Evolutionary conservation across 2,888 invertebrate species (phyloP), one percentile per base, ranked within the genome.

Genomic region (Synanthedon tipuliformis): DNA sequence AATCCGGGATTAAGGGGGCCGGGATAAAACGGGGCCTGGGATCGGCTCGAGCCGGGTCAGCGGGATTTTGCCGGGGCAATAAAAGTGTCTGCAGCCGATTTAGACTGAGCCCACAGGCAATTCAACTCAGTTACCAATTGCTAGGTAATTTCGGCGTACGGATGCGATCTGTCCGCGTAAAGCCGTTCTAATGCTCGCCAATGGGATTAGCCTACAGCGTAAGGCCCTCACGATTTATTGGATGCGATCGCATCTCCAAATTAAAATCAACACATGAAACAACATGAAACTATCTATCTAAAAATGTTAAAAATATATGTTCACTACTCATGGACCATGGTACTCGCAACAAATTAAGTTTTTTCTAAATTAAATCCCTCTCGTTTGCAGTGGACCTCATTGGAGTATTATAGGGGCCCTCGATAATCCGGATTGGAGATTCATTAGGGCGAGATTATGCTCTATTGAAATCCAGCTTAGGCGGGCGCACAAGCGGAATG

Each of bases 71-170:
- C 71, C 74, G 75, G 78, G 68, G 85, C 86, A 88, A 88, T 88
- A 88, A 88, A 88, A 88, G 88, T 88, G 87, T 88, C 88, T 88
- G 83, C 88, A 88, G 83, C 84, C 87, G 87, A 86, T 88, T 87
- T 83, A 83, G 81, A 72, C 81, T 81, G 81, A 85, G 84, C 84
- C 81, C 77, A 68, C 73, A 75, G 80, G 82, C 82, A 75, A 85
- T 85, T 85, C 80, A 73, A 72, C 76, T 70, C 75, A 76, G 81
- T 78, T 77, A 81, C 83, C 86, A 84, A 86, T 86, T 86, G 86
- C 85, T 84, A 79, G 85, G 85, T 86, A 86, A 87, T 87, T 87
- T 87, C 73, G 78, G 70, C 71, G 75, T 78, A 78, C 79, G 82
- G 76, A 78, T 78, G 76, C 78, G 83, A 86, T 84, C 84, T 87